A percentile compares a stretch with the other conserved stretches of the same genome.
Evolutionary conservation across 2,888 invertebrate species (phyloP).

Genomic region (Capitulum mitella): DNA sequence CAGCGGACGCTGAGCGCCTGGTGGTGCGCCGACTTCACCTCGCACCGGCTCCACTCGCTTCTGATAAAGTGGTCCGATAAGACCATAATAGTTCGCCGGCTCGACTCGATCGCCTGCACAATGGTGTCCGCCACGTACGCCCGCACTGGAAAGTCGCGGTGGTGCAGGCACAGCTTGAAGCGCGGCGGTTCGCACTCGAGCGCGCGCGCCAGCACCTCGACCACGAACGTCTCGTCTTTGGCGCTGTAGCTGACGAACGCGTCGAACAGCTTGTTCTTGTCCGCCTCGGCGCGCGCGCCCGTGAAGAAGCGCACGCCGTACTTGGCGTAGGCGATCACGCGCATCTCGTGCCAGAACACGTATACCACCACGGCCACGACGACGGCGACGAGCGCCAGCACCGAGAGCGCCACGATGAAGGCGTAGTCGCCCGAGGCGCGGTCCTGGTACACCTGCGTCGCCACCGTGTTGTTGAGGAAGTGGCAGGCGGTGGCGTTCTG

Average conservation of each 20-base stretch:
- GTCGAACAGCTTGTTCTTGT: slow-evolving; percentile 67
- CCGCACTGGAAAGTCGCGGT: slow-evolving; percentile 38
- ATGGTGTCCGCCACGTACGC: slow-evolving; percentile 37
- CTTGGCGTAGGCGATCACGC: slow-evolving; percentile 72
- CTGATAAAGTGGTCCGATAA: slow-evolving; percentile 37
- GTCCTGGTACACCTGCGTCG: slow-evolving; percentile 34
- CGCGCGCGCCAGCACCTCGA: slow-evolving; percentile 36
- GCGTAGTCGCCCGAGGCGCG: slow-evolving; percentile 62
- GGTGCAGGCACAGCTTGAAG: slow-evolving; percentile 37
- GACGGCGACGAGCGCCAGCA: slow-evolving; percentile 57
- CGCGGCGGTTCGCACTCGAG: slow-evolving; percentile 35
- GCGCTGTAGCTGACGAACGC: slow-evolving; percentile 43
- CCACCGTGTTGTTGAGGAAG: slow-evolving; percentile 32
- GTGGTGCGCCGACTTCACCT: slow-evolving; percentile 79
- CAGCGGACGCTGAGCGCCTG: slow-evolving; percentile 70
- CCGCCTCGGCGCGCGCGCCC: slow-evolving; percentile 32
- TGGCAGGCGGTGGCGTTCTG: slow-evolving; percentile 33
- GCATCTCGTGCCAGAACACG: slow-evolving; percentile 67
- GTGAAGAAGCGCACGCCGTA: slow-evolving; percentile 66
- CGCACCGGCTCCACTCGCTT: slow-evolving; percentile 78
- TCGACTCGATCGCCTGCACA: slow-evolving; percentile 37
- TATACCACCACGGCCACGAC: slow-evolving; percentile 59
- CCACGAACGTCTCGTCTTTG: slow-evolving; percentile 37
- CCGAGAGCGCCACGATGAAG: slow-evolving; percentile 61
- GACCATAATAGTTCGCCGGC: slow-evolving; percentile 37